These are phyloP conservation scores for Epinotia brunnichana DNA, from an alignment of 2,888 invertebrate genomes.

Conservation along the genomic window DNA sequence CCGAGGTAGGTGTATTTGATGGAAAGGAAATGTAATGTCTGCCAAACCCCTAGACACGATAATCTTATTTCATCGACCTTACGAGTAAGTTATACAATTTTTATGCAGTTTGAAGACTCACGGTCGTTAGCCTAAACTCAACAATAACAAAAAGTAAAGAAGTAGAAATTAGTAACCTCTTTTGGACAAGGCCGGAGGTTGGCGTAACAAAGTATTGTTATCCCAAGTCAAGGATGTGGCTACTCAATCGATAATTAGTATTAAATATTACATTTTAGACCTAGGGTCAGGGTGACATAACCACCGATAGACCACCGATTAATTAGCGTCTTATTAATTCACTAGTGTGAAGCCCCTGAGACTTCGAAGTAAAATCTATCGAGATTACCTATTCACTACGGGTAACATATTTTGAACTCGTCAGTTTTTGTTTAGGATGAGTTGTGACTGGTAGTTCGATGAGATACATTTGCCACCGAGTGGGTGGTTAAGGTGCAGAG, in stretches of 20 bases:
- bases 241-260: constrained; percentile 2
- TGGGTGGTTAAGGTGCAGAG: no score
- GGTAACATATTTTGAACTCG: no score
- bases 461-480: no score
- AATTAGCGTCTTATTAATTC: neutral
- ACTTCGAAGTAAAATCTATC: neutral
- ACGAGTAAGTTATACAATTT: constrained; percentile 18
- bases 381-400: no score
- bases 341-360: neutral
- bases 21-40: no score
- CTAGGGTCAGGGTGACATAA: constrained; percentile 31
- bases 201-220: constrained; percentile 29
- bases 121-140: constrained; percentile 21
- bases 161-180: constrained; percentile 42
- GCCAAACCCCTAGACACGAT: neutral
- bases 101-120: constrained; percentile 21
- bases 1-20: neutral
- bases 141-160: constrained; percentile 27
- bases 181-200: constrained; percentile 30
- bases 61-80: constrained; percentile 5
- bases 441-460: no score
- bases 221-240: constrained; percentile 35
- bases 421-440: no score
- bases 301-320: neutral
- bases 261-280: constrained; percentile 17